A percentile compares a stretch with the other conserved stretches of the same genome.
Conservation (phyloP, 92 coral and sea anemone species). For the Siderastrea siderea region DNA sequence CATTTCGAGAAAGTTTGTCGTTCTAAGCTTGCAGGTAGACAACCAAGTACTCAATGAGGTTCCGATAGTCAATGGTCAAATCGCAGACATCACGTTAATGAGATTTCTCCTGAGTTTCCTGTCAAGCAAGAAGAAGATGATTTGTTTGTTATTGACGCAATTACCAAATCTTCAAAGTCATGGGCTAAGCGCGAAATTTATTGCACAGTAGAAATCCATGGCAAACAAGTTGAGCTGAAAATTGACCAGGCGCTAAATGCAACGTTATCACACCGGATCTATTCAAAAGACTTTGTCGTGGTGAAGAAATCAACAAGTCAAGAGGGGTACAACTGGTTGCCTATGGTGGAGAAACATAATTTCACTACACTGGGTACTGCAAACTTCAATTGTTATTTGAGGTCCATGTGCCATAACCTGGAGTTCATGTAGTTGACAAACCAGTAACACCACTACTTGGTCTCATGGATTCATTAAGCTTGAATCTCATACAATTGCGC, state of each 20-base stretch:
- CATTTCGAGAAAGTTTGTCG: conserved; percentile 12
- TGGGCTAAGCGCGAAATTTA: conserved; percentile 20
- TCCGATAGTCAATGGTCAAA: no score
- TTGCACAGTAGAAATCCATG: conserved; percentile 3
- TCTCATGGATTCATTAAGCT: conserved; percentile 28
- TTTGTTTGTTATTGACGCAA: conserved; percentile 26
- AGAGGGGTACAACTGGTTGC: conserved; percentile 30
- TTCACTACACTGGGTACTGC: conserved; percentile 32
- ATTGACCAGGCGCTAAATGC: conserved; percentile 28
- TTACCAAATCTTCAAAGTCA: background rate
- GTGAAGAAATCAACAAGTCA: conserved; percentile 32
- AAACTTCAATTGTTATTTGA: background rate
- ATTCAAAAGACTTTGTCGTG: conserved; percentile 2
- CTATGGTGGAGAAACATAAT: background rate
- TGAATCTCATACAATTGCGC: conserved; percentile 35
- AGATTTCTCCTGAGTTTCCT: background rate
- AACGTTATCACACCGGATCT: background rate
- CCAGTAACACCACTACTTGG: conserved; percentile 33
- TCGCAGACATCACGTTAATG: no score
- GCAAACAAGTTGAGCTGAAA: conserved; percentile 16
- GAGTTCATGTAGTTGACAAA: conserved; percentile 46
- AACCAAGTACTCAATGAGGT: no score
- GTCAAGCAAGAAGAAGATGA: background rate
- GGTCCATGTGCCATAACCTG: conserved; percentile 8
- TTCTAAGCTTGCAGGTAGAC: no score